Evolutionary conservation across 64 coral and sea anemone species (phyloP).

Genomic region (Porites lutea): DNA sequence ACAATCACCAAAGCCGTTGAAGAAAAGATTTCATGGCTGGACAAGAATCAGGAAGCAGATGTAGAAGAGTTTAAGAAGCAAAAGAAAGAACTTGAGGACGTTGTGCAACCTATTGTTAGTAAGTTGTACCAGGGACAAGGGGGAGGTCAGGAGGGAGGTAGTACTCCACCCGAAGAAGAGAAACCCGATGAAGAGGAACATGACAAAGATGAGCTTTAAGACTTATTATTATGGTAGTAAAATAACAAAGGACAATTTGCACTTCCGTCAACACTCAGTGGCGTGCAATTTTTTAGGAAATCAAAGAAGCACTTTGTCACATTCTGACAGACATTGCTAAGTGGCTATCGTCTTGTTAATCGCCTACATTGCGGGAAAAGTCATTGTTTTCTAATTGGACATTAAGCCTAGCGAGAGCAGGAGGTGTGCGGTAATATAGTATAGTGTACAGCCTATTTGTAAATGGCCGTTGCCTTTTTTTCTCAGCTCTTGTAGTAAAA

Average conservation of each 20-base stretch:
- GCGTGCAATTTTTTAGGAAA: conserved; percentile 7
- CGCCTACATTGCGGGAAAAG: not conserved
- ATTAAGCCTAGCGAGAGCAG: not conserved
- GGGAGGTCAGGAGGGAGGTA: conserved; percentile 57
- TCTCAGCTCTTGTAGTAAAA: conserved; percentile 15
- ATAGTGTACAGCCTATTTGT: conserved; percentile 15
- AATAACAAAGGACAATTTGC: not conserved
- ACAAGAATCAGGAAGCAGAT: conserved; percentile 94
- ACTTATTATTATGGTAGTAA: not conserved
- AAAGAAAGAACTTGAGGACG: conserved; percentile 97
- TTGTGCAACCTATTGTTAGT: conserved; percentile 99
- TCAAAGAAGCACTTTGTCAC: conserved; percentile 18
- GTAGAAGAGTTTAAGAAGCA: conserved; percentile 94
- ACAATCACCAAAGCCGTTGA: conserved; percentile 90
- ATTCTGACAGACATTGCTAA: not conserved
- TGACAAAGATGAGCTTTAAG: conserved; percentile 99
- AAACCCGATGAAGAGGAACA: conserved; percentile 81
- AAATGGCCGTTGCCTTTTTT: not conserved
- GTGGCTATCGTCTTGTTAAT: conserved; percentile 22
- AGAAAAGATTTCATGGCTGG: conserved; percentile 93
- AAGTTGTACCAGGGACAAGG: conserved; percentile 98
- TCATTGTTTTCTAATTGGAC: not conserved
- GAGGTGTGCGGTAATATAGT: conserved; percentile 14
- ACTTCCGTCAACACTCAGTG: not conserved
- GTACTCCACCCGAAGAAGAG: conserved; percentile 85